Conservation (phyloP, 1,140 invertebrate genomes). For the Rhyacophila brunnea region DNA sequence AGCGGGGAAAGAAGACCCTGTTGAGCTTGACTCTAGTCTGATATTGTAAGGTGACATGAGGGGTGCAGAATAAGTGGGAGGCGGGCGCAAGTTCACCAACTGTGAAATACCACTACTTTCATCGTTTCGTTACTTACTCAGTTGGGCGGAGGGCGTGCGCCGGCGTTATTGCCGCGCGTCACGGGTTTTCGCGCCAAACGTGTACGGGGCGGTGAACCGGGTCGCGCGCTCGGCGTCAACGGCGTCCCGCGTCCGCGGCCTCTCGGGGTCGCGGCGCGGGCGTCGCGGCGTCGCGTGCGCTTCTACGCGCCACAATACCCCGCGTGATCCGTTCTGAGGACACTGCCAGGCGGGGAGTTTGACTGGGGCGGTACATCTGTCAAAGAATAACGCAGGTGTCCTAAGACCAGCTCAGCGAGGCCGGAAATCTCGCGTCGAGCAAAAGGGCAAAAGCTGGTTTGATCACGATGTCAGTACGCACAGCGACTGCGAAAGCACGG, state of each 20-base stretch:
- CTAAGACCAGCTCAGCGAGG: conserved; percentile 80
- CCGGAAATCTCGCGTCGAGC: conserved; percentile 82
- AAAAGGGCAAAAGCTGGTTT: conserved; percentile 82
- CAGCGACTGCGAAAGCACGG: conserved; percentile 73
- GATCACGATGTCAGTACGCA: conserved; percentile 63
- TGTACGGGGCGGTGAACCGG: neutral
- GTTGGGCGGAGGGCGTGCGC: conserved; percentile 18
- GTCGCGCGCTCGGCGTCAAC: no score
- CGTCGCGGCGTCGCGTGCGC: conserved; percentile 42
- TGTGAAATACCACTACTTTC: conserved; percentile 69
- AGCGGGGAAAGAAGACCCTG: conserved; percentile 81
- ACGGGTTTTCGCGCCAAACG: neutral
- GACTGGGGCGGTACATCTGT: conserved; percentile 80
- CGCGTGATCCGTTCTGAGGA: conserved; percentile 61
- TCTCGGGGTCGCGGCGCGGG: conserved; percentile 2
- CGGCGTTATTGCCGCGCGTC: neutral
- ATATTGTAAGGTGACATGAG: conserved; percentile 78
- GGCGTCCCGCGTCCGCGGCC: no score
- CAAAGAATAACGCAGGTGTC: conserved; percentile 84
- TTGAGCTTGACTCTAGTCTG: conserved; percentile 84
- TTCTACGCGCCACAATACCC: conserved; percentile 29
- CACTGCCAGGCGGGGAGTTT: conserved; percentile 76
- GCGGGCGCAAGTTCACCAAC: conserved; percentile 52
- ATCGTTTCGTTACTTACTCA: conserved; percentile 35
- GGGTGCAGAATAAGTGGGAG: conserved; percentile 77